Base-by-base conservation (phyloP, 2,113 vertebrate species). In the Lynx canadensis region DNA sequence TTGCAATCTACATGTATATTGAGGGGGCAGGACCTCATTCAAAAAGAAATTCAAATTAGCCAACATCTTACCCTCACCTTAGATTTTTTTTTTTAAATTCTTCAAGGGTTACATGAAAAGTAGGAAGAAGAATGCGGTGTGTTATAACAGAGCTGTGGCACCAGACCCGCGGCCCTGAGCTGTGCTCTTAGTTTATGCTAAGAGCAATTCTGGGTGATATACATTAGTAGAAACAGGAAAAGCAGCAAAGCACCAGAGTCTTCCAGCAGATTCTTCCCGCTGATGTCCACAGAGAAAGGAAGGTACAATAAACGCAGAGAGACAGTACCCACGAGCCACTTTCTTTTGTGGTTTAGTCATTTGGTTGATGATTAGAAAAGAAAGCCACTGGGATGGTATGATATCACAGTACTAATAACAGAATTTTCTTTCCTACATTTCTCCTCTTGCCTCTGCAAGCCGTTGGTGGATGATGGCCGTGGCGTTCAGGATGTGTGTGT, bases 31-130 rank as follows among this genome's bases (percentile, higher is more conserved):
- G 14, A 92, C 33, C 45, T 87, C 57, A 86, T 85, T 95, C 91
- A 89, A 78, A 89, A 48, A 95, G 27, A 92, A 96, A 93, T 76
- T 89, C 57, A 71, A 66, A 92, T 92, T 76, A 95, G 86, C 68
- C 50, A 84, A 91, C 89, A 94, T 81, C 25, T 45, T 33, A 66
- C 86, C 31, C 38, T 88, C 73, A 41, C 66, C 29, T 82, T 76
- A 85, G 88, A 86, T 65, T 55, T 60, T 60, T 60, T 50, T 52
- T 82, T 94, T 92, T 52, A 12, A 89, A 97, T 89, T 82, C 71
- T 89, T 85, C 31, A 78, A 78, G 33, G 73, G 85, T 85, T 81
- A 4, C 4, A 14, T n/a, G 31, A 84, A 48, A 94, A 85, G 66
- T 33, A 66, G 29, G 45, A 81, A 84, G 57, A 66, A 91, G 27